A percentile compares a stretch with the other conserved stretches of the same genome.
Conservation (phyloP, 2,888 invertebrate species). For the Willowsia nigromaculata region DNA sequence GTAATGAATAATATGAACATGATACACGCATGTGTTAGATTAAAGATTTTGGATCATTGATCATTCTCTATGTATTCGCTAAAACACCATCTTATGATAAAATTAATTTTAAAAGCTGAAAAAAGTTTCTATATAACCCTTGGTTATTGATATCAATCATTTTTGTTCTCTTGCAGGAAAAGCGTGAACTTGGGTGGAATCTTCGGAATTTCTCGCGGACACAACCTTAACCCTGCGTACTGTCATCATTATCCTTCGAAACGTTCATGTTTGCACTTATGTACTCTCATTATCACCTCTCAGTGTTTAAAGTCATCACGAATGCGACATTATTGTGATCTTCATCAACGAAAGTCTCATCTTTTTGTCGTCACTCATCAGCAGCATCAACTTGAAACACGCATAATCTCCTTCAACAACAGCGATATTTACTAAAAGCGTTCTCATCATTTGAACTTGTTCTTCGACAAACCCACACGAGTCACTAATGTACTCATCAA, state of each 20-base stretch:
- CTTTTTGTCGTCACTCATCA: background rate
- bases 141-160: background rate
- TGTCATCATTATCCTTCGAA: background rate
- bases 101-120: background rate
- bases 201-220: background rate
- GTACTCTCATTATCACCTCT: slow-evolving; percentile 2
- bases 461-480: background rate
- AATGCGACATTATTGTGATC: background rate
- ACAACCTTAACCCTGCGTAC: background rate
- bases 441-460: slow-evolving; percentile 13
- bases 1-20: too few relatives aligned
- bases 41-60: too few relatives aligned
- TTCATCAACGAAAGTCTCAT: background rate
- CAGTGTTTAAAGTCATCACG: background rate
- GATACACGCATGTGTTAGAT: too few relatives aligned
- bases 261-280: background rate
- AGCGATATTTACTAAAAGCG: background rate
- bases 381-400: background rate
- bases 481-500: slow-evolving; percentile 73
- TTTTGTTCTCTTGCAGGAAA: background rate
- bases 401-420: background rate
- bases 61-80: too few relatives aligned
- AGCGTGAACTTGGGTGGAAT: background rate
- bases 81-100: too few relatives aligned
- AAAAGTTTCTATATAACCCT: background rate